Evolutionary conservation across 1,140 invertebrate species (phyloP).

Genomic region (Drosophila paulistorum): DNA sequence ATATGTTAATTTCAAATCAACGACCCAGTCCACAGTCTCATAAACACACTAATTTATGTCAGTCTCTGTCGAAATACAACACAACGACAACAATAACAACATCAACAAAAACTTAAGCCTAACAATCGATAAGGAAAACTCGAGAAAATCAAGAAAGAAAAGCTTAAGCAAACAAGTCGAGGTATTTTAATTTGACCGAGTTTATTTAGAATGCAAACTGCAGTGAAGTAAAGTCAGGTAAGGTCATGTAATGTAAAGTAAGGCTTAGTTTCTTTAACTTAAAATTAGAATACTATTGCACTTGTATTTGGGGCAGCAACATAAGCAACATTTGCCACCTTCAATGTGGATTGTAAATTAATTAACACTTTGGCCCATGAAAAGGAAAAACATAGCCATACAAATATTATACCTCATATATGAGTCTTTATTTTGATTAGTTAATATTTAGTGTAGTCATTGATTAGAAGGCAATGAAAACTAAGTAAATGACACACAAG

Average conservation of each 20-base stretch:
- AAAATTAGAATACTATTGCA: slow-evolving; percentile 20
- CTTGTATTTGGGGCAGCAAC: slow-evolving; percentile 37
- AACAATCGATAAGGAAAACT: slow-evolving; percentile 3
- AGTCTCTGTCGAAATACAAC: slow-evolving; percentile 33
- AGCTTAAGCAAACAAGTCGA: not conserved
- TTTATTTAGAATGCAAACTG: not conserved
- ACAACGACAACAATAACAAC: slow-evolving; percentile 12
- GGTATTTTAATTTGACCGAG: not conserved
- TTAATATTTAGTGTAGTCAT: not conserved
- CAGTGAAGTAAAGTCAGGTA: not conserved
- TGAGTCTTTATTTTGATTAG: slow-evolving; percentile 3
- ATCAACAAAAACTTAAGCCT: slow-evolving; percentile 25
- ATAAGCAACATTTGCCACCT: slow-evolving; percentile 9
- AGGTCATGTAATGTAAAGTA: not conserved
- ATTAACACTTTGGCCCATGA: slow-evolving; percentile 56
- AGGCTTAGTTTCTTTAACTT: slow-evolving; percentile 1
- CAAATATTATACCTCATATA: too few species aligned
- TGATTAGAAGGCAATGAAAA: slow-evolving; percentile 7
- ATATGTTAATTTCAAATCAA: slow-evolving; percentile 75
- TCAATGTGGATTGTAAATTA: slow-evolving; percentile 60
- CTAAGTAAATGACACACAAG: not conserved
- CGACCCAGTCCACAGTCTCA: slow-evolving; percentile 35
- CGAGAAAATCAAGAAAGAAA: slow-evolving; percentile 1
- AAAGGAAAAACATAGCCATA: slow-evolving; percentile 1
- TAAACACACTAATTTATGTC: slow-evolving; percentile 73